phyloP scores from a whole-genome alignment of 2,113 vertebrate species.

The Tor tambroides region DNA sequence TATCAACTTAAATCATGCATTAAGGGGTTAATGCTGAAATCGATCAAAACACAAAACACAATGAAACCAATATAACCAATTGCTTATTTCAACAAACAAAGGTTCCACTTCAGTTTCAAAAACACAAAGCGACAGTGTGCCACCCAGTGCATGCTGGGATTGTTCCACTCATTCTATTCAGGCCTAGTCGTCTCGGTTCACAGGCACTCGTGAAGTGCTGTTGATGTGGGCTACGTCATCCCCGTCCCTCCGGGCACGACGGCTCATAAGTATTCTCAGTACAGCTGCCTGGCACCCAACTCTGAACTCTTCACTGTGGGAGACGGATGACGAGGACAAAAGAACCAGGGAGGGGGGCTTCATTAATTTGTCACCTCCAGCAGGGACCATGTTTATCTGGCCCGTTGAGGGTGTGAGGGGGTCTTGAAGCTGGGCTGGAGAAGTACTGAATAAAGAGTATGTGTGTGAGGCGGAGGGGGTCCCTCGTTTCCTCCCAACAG shows the following conservation, averaged over 20 bases:
- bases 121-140: slow-evolving; percentile 44
- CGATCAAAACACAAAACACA: background rate
- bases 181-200: slow-evolving; percentile 24
- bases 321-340: slow-evolving; percentile 1
- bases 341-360: background rate
- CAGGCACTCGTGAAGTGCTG: slow-evolving; percentile 7
- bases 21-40: no score
- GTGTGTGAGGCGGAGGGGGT: background rate
- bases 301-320: slow-evolving; percentile 15
- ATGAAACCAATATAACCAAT: background rate
- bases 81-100: background rate
- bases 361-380: slow-evolving; percentile 27
- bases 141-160: slow-evolving; percentile 39
- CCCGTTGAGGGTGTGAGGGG: background rate
- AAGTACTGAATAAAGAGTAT: background rate
- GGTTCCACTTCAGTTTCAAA: slow-evolving; percentile 32
- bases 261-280: slow-evolving; percentile 44
- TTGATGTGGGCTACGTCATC: slow-evolving; percentile 37
- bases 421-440: slow-evolving; percentile 20
- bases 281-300: slow-evolving; percentile 32
- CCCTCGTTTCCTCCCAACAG: background rate
- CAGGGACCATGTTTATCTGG: slow-evolving; percentile 18
- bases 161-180: slow-evolving; percentile 41
- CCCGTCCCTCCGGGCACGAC: slow-evolving; percentile 16
- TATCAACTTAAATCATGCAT: no score